Evolutionary conservation across 2,888 invertebrate genomes (phyloP).

Genomic region (Desoria tigrina): DNA sequence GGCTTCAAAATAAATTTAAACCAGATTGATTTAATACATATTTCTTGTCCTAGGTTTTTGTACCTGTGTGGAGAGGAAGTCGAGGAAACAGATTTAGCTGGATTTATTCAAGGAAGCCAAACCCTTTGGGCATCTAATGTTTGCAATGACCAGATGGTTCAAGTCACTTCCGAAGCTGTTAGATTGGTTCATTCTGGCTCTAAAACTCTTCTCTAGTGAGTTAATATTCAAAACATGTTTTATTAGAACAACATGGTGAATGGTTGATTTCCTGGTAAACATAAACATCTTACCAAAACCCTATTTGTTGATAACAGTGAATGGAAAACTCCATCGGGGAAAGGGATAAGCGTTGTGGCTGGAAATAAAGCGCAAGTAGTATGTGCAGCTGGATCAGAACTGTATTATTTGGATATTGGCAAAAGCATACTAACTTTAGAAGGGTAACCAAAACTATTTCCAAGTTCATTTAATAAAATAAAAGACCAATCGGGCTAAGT

Average conservation of each 20-base stretch:
- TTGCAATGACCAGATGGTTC: constrained; percentile 74
- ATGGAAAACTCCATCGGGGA: constrained; percentile 70
- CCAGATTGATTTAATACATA: not conserved
- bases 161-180: constrained; percentile 73
- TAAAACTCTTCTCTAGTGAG: constrained; percentile 63
- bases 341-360: constrained; percentile 84
- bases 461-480: too few species aligned
- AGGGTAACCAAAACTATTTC: constrained; percentile 57
- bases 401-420: constrained; percentile 78
- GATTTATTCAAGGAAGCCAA: constrained; percentile 87
- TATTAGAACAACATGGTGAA: not conserved
- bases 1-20: too few species aligned
- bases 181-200: constrained; percentile 70
- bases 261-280: constrained; percentile 4
- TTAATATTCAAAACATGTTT: constrained; percentile 5
- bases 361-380: constrained; percentile 79
- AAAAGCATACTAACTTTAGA: constrained; percentile 67
- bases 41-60: too few species aligned
- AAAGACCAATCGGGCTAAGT: too few species aligned
- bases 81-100: constrained; percentile 92
- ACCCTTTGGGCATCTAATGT: constrained; percentile 95
- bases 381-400: constrained; percentile 81
- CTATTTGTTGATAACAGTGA: too few species aligned
- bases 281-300: too few species aligned
- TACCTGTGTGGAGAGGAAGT: constrained; percentile 89